Evolutionary conservation across 1,140 invertebrate genomes (phyloP).

Genomic region (Rhynchophorus ferrugineus): DNA sequence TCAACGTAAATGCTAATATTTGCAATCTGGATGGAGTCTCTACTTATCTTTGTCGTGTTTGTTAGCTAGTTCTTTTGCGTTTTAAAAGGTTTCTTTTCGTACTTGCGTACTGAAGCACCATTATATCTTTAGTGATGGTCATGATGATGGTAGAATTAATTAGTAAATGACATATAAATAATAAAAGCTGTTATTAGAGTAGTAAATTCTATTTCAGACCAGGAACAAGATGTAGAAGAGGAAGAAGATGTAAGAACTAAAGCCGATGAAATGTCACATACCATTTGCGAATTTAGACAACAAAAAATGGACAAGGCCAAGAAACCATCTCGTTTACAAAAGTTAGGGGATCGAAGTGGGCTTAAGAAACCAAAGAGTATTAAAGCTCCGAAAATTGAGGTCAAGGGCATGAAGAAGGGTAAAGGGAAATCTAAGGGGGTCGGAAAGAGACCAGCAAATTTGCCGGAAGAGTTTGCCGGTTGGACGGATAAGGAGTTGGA

Average conservation of each 20-base stretch:
- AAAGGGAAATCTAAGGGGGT: constrained; percentile 3
- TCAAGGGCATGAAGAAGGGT: constrained; percentile 6
- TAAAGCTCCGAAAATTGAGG: constrained; percentile 1
- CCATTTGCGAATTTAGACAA: constrained; percentile 7
- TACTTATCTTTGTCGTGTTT: too few species aligned
- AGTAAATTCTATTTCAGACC: too few species aligned
- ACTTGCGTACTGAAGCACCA: too few species aligned
- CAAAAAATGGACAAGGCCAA: constrained; percentile 17
- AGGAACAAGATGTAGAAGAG: constrained; percentile 6
- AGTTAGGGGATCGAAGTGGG: neutral
- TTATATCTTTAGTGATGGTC: too few species aligned
- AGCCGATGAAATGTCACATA: constrained; percentile 6
- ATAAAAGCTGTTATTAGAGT: too few species aligned
- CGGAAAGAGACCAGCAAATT: constrained; percentile 4
- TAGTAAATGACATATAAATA: too few species aligned
- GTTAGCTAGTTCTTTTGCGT: too few species aligned
- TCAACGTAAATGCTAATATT: too few species aligned
- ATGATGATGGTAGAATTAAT: too few species aligned
- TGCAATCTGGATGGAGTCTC: too few species aligned
- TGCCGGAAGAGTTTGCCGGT: constrained; percentile 4
- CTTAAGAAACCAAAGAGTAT: neutral
- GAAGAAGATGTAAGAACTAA: neutral
- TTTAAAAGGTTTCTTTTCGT: too few species aligned
- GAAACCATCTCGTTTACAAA: constrained; percentile 1
- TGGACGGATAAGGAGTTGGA: constrained; percentile 11